Evolutionary conservation across 2,797 vertebrate genomes (phyloP), one percentile per base, ranked within the genome.

Genomic region (Amblyopsis hoosieri): DNA sequence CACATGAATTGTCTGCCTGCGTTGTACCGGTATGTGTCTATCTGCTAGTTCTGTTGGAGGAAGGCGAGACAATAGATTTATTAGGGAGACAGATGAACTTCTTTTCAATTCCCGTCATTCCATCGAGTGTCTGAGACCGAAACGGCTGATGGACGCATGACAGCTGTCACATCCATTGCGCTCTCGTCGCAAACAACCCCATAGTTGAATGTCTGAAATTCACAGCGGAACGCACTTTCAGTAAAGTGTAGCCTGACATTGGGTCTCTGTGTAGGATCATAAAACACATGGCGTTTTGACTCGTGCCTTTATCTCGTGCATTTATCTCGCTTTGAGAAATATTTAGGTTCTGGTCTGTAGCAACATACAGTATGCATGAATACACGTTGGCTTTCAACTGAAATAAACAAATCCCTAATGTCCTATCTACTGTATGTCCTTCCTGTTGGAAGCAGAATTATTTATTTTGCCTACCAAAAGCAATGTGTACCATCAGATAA

Each of bases 351-450:
- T 76, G 84, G 79, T 85, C 85, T 57, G 68, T 83, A 81, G 82
- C 82, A 56, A 89, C 37, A 90, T 86, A 12, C 13, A 55, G 29
- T 12, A 13, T 71, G 79, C 83, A 82, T 90, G 87, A 91, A 88
- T 84, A 88, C 84, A 79, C 77, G 85, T 71, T 74, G 85, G 83
- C 81, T 91, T 90, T 85, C 76, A 91, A 85, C 90, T 87, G 85
- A 89, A 90, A 91, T 92, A 90, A 90, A 90, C 87, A 92, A 91
- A 91, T 91, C 89, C 89, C 89, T 87, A 86, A 92, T 90, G 89
- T 76, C 87, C 89, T 89, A 92, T 92, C 91, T 87, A 82, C 86
- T 29, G 23, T 29, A 29, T 4, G 89, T 90, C 85, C 81, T 92
- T 93, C 87, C 91, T 92, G 81, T 88, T 91, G 82, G 81, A 88